Evolutionary conservation across 2,113 vertebrate genomes (phyloP), one percentile per base, ranked within the genome.

Genomic region (Planiliza haematocheilus): DNA sequence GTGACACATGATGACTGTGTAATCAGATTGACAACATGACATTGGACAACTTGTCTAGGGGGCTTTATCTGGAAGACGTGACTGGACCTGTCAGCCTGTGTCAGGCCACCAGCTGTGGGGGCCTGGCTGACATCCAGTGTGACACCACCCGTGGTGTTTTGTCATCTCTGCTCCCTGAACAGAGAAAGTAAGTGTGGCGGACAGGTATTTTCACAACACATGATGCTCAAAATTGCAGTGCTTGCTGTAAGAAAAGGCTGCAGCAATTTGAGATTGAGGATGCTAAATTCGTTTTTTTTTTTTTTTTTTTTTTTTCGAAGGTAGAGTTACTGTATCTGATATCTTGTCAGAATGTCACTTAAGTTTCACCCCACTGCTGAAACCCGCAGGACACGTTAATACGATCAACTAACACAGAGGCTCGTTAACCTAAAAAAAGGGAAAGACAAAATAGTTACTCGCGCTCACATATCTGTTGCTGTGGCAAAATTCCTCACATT

Each of bases 1-100:
- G 18, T 82, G 86, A 85, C 86, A 88, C 65, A 57, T 69, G 56
- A 77, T 58, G 82, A 79, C 66, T 58, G 72, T 71, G 70, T 86
- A 85, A 91, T 89, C 87, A 87, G 88, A 92, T 86, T 91, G 91
- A 91, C 91, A 90, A 83, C 87, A 85, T 91, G 89, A 91, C 89
- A 90, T 84, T 79, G 87, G 88, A 91, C 86, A 85, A 89, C 81
- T 82, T 86, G 88, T 91, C 91, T 73, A 17, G 75, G 61, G 86
- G 88, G 81, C 67, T 86, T 88, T 83, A 83, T 90, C 79, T 81
- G 79, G 77, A 76, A 86, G 88, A 87, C 61, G 81, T 82, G 89
- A 87, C 79, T 71, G 71, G 86, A 88, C 77, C 91, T 92, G 92
- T 91, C 92, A 91, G 62, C 70, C 86, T 52, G 48, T 85, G 90